Percentiles rank a stretch among this genome's conserved stretches.
Evolutionary conservation across 2,113 vertebrate species (phyloP).

Genomic region (Plecotus auritus): DNA sequence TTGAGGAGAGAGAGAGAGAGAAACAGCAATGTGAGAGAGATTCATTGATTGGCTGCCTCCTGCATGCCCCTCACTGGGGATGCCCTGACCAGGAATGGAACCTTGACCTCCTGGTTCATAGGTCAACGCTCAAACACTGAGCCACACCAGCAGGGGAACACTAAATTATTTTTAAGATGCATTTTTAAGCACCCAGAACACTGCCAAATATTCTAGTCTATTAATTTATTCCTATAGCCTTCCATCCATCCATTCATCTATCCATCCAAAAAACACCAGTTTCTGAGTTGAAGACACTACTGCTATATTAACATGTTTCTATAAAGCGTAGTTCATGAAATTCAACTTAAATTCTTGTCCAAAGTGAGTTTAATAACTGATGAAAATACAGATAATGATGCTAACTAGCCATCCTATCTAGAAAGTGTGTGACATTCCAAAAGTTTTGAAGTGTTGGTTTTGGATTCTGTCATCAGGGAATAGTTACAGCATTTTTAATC

Average conservation of each 20-base stretch:
- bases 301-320: not conserved
- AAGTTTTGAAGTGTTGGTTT: not conserved
- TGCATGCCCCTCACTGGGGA: not conserved
- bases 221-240: not conserved
- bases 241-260: not conserved
- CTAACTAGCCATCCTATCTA: not conserved
- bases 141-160: not conserved
- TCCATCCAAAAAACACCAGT: not conserved
- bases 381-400: not conserved
- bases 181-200: not conserved
- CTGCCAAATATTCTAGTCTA: not conserved
- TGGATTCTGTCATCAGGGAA: conserved; percentile 5
- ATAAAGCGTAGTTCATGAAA: not conserved
- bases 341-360: conserved; percentile 1
- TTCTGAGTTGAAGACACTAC: conserved; percentile 37
- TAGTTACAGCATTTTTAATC: not conserved
- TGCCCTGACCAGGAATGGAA: not conserved
- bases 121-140: not conserved
- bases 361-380: not conserved
- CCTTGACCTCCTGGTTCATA: not conserved
- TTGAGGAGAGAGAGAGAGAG: not conserved
- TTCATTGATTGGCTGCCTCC: not conserved
- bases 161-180: not conserved
- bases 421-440: not conserved
- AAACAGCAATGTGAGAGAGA: not conserved